These are phyloP conservation scores for Tylochromis polylepis DNA, from an alignment of 2,113 vertebrate species.

Conservation along the genomic window DNA sequence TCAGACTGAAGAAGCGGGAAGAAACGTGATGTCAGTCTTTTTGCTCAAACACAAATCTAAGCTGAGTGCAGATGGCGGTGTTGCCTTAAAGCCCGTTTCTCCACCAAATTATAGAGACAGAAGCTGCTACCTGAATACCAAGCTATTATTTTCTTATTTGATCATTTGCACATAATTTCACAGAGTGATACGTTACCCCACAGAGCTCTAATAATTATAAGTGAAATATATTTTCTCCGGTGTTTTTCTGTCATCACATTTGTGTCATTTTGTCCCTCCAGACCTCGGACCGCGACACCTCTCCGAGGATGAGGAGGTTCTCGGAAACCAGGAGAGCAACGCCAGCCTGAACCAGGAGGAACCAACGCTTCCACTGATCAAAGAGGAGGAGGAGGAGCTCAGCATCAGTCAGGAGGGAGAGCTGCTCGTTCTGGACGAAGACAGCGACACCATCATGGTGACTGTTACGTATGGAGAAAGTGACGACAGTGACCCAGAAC, in stretches of 20 bases:
- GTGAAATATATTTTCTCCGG: not conserved
- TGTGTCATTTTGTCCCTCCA: not conserved
- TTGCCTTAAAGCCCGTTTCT: not conserved
- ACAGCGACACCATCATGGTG: not conserved
- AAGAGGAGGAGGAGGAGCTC: not conserved
- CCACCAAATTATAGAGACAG: not conserved
- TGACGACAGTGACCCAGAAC: not conserved
- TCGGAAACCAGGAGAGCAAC: not conserved
- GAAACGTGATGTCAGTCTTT: not conserved
- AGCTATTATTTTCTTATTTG: not conserved
- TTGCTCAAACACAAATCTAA: not conserved
- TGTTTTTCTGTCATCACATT: not conserved
- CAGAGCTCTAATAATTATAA: not conserved
- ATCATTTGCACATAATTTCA: not conserved
- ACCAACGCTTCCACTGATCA: not conserved
- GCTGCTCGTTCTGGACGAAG: not conserved
- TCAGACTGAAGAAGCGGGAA: not conserved
- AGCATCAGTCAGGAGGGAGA: not conserved
- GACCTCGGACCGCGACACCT: not conserved
- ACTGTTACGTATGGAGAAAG: not conserved
- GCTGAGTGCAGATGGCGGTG: not conserved
- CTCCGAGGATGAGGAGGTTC: not conserved
- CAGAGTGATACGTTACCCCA: accelerated
- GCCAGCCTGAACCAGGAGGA: not conserved
- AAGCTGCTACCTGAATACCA: not conserved